Base-by-base conservation (phyloP, 2,797 vertebrate species). In the Malacoctenus gilli region DNA sequence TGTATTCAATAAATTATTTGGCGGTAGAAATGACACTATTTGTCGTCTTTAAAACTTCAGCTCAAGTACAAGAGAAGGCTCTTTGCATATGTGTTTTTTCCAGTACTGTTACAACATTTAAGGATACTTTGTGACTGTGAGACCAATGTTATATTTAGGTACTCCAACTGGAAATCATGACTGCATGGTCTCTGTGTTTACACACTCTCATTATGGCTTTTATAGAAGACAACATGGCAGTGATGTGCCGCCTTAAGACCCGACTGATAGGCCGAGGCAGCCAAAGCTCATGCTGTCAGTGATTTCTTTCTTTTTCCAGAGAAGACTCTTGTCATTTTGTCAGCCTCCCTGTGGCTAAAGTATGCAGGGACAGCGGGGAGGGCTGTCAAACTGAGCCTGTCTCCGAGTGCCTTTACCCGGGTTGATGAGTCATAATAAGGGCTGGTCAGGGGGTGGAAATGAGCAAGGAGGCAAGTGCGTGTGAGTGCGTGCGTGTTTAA, bases 341-440 rank as follows among this genome's bases (percentile, higher is more conserved):
- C 80, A 80, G 71, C 80, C 56, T 82, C 79, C 79, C 77, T 2
- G 46, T 77, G 72, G 83, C 65, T 79, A 37, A 63, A 82, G 77
- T 71, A 69, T 77, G 80, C 47, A 2, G 69, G 76, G 77, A 85
- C 76, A 72, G 70, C 61, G 52, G 67, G 67, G 70, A 82, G 30
- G 74, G 63, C 79, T 87, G 86, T 88, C 86, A 88, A 60, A 79
- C 73, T 75, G 68, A 64, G 66, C 48, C 77, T 68, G 72, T 54
- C 65, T 64, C 20, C 75, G 59, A 84, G 73, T 39, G 16, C 63
- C 47, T 79, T 68, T 79, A 51, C 49, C 51, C 6, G 69, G 85
- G 67, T 72, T 85, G 85, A 85, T 82, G 82, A 87, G 75, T 72
- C 75, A 71, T 87, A 85, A 85, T 74, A 77, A 84, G 75, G 68